Conservation (phyloP, 2,797 vertebrate genomes). For the Cossypha niveicapilla region DNA sequence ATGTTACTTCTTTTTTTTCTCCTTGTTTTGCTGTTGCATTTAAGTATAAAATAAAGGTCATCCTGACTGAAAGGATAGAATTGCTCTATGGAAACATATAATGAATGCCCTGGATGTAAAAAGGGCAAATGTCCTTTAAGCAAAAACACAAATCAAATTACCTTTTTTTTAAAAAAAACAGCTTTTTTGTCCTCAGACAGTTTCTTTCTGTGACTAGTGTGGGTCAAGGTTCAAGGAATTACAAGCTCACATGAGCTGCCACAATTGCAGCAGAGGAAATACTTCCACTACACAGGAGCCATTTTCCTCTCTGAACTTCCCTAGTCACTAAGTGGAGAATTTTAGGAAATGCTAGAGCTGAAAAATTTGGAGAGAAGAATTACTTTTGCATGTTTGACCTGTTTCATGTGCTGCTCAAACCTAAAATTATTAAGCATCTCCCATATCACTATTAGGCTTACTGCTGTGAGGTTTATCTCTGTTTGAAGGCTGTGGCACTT, state of each 20-base stretch:
- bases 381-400: neutral
- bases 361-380: neutral
- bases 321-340: neutral
- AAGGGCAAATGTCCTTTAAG: constrained; percentile 46
- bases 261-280: neutral
- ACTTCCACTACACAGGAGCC: neutral
- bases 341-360: neutral
- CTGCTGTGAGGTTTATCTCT: neutral
- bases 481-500: neutral
- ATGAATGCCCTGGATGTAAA: neutral
- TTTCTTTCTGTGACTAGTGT: neutral
- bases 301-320: neutral
- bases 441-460: neutral
- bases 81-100: neutral
- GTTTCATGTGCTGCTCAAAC: neutral
- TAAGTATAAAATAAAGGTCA: constrained; percentile 61
- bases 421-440: neutral
- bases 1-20: neutral
- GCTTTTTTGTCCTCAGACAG: neutral
- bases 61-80: neutral
- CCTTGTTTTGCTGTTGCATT: constrained; percentile 17
- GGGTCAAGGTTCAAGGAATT: neutral
- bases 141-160: neutral
- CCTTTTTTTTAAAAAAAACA: neutral
- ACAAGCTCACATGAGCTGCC: neutral